Base-by-base conservation (phyloP, 2,888 invertebrate species). In the Dryobota labecula region DNA sequence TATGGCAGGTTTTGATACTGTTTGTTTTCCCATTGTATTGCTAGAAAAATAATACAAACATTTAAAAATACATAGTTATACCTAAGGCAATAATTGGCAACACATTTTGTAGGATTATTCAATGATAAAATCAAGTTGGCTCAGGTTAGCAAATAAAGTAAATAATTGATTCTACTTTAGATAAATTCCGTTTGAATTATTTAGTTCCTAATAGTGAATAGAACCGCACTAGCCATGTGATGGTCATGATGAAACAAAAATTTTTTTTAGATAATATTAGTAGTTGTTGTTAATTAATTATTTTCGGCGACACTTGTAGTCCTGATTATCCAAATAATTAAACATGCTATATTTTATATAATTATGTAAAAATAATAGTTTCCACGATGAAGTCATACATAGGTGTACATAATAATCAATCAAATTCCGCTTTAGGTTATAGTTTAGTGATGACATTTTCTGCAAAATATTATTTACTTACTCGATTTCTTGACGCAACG, bases 1-100 rank as follows among this genome's bases (percentile, higher is more conserved):
- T 93, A 94, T 89, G 95, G 94, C 90, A 93, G 92, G 89, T 94
- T 94, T 90, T 94, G 94, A 87, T 91, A 93, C 74, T 92, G 93
- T 83, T 89, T 92, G 83, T 89, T 91, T 86, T 95, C 95, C 94
- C 93, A 93, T 86, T 93, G 78, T 86, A 94, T 80, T 74, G 91
- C 96, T 95, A 89, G 70, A 94, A 84, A 54, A 74, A 73, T 43
- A 70, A 64, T 20, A 66, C 2, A 38, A 63, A 36, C 38, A 43
- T 51, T 68, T 20, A 20, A 45, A 41, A 53, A 30, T 13, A 43
- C 43, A 49, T 33, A 24, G 3, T 1, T 5, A 27, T 13, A 47
- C 8, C 2, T 24, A 9, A 0, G 9, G 45, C 61, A 38, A 20
- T 38, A n/a, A 20, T 30, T 27, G 15, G 36, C 51, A 49, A 33